phyloP scores from a whole-genome alignment of 30 jellyfish, hydroid and myxozoan genomes.

The Rhopilema esculentum region DNA sequence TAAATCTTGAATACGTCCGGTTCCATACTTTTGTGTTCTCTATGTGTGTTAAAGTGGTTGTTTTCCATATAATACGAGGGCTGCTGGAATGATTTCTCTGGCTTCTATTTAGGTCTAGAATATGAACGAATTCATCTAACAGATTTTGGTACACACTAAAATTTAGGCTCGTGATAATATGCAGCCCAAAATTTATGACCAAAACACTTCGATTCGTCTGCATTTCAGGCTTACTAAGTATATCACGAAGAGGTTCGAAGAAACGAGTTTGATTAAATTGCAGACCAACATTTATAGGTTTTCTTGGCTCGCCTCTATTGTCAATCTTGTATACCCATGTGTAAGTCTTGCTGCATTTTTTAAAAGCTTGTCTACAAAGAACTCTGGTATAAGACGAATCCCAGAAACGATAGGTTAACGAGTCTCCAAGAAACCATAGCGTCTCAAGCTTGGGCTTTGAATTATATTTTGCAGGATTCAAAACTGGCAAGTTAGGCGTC shows the following conservation, averaged over 20 bases:
- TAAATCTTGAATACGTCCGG: constrained; percentile 46
- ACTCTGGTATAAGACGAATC: constrained; percentile 49
- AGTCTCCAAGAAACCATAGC: constrained; percentile 76
- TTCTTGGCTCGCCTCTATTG: background rate
- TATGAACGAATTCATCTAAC: constrained; percentile 8
- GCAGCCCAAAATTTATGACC: constrained; percentile 68
- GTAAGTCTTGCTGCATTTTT: constrained; percentile 62
- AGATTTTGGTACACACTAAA: constrained; percentile 29
- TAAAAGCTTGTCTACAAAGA: constrained; percentile 60
- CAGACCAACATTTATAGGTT: constrained; percentile 14
- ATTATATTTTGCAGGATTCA: background rate
- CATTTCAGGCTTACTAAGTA: constrained; percentile 24
- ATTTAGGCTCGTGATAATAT: constrained; percentile 29
- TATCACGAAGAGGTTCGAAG: constrained; percentile 30
- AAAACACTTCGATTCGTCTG: constrained; percentile 61
- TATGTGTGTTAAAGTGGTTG: constrained; percentile 66
- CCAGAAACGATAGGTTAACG: constrained; percentile 61
- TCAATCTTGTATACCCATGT: constrained; percentile 61
- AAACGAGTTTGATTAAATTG: constrained; percentile 48
- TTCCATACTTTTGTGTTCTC: constrained; percentile 30
- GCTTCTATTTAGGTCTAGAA: constrained; percentile 13
- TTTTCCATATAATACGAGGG: constrained; percentile 68
- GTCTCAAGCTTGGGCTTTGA: constrained; percentile 56
- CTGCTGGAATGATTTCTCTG: background rate
- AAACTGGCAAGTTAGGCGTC: constrained; percentile 34